These are phyloP conservation scores for Philotrypesis tridentata DNA, from an alignment of 1,140 invertebrate genomes.

Conservation along the genomic window DNA sequence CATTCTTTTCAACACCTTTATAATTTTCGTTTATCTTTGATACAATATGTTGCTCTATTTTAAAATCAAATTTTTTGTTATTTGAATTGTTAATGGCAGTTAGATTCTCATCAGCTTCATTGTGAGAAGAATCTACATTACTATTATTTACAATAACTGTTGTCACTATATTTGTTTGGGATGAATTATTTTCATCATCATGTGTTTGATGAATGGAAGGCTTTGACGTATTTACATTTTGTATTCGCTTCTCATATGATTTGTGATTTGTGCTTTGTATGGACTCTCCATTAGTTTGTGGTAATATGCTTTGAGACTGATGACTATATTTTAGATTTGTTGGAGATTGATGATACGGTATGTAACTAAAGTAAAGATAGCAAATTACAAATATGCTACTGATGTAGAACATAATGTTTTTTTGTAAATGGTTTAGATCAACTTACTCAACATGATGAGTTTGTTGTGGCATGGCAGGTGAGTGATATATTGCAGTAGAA, in stretches of 20 bases:
- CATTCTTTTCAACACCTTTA: constrained; percentile 58
- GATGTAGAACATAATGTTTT: constrained; percentile 42
- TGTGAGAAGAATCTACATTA: constrained; percentile 52
- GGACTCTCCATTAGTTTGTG: constrained; percentile 56
- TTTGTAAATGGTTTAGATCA: constrained; percentile 39
- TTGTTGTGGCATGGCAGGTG: constrained; percentile 57
- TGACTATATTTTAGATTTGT: constrained; percentile 57
- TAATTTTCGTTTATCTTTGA: constrained; percentile 58
- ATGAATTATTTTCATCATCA: constrained; percentile 56
- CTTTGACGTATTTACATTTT: constrained; percentile 55
- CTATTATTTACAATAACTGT: constrained; percentile 62
- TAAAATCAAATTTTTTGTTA: constrained; percentile 58
- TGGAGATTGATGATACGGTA: constrained; percentile 56
- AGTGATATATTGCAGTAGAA: constrained; percentile 52
- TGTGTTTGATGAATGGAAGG: constrained; percentile 55
- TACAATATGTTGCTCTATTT: constrained; percentile 61
- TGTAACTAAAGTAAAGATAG: constrained; percentile 54
- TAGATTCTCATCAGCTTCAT: constrained; percentile 56
- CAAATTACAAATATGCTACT: constrained; percentile 52
- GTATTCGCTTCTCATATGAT: constrained; percentile 50
- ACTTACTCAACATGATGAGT: constrained; percentile 53
- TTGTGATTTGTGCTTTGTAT: constrained; percentile 49
- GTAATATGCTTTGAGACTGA: constrained; percentile 54
- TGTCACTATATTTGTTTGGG: constrained; percentile 61
- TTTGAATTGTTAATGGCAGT: constrained; percentile 48